phyloP scores from a whole-genome alignment of 2,113 vertebrate species.

The Nibea albiflora region DNA sequence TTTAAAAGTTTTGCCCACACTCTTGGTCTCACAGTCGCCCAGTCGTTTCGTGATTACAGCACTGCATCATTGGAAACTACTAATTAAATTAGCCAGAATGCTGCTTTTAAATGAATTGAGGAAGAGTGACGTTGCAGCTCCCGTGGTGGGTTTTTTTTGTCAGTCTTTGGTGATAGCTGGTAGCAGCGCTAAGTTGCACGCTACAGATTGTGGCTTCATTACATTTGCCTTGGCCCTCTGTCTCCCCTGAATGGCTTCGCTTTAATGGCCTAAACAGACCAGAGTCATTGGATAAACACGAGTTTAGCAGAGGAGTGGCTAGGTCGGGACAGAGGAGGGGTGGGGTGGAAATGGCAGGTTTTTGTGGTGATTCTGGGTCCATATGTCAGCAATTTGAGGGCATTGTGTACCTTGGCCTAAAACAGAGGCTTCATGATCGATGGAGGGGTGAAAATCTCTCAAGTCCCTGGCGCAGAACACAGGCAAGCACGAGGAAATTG shows the following conservation, averaged over 20 bases:
- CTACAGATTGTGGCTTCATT: constrained; percentile 49
- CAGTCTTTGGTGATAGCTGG: constrained; percentile 18
- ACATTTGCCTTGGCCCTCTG: constrained; percentile 45
- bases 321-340: constrained; percentile 74
- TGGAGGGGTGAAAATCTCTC: constrained; percentile 94
- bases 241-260: constrained; percentile 46
- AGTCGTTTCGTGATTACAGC: constrained; percentile 34
- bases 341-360: constrained; percentile 87
- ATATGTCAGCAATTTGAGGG: constrained; percentile 99
- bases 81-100: constrained; percentile 35
- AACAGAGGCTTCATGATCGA: constrained; percentile 94
- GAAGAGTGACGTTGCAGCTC: not conserved
- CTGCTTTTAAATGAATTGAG: constrained; percentile 3
- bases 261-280: constrained; percentile 77
- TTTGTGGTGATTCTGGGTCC: constrained; percentile 84
- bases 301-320: constrained; percentile 86
- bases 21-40: constrained; percentile 40
- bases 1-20: constrained; percentile 63
- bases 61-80: constrained; percentile 11
- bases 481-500: constrained; percentile 91
- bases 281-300: constrained; percentile 92
- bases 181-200: constrained; percentile 6
- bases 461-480: constrained; percentile 89
- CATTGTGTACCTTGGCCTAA: constrained; percentile 98
- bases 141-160: constrained; percentile 6